Evolutionary conservation across 37 sponge, comb jelly and placozoan species (phyloP), one percentile per base, ranked within the genome.

Genomic region (Tethya wilhelma): DNA sequence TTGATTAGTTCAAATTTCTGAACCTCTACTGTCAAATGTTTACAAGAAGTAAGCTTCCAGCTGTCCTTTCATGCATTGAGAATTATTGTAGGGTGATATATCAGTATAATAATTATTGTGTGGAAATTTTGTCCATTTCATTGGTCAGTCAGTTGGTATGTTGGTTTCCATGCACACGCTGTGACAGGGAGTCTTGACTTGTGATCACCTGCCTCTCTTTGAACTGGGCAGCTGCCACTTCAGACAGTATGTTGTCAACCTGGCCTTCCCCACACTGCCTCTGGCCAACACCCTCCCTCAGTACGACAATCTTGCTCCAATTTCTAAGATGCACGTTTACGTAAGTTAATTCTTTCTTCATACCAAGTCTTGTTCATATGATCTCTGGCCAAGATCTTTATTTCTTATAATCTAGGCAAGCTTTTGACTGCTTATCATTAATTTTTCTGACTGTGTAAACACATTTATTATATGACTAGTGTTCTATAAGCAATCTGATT

Each of bases 221-320:
- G 93, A 92, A 62, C 77, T 92, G 44, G 88, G 93, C 72, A 92
- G 93, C 57, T 68, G 78, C 46, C 85, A 92, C 22, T 81, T 87
- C 64, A 44, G 68, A 44, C 85, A 84, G 43, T 92, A 92, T 62
- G 53, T 92, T 30, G 44, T 92, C 56, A 92, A 92, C 69, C 31
- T 92, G 32, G 28, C 44, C 28, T 74, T 92, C 23, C 89, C 69
- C 17, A 80, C 64, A 12, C 59, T 92, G 4, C 93, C 93, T 67
- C 88, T 91, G 34, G 76, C 31, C n/a, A 30, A 72, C 57, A 39
- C 67, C 37, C n/a, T n/a, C n/a, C 30, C 62, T 34, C 74, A 91
- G 53, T 87, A 70, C 79, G 38, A 69, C 45, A 88, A 88, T 2
- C 79, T 91, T 1, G 68, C 79, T 7, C 88, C 83, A 29, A 53